Percentiles rank a stretch among this genome's conserved stretches.
Evolutionary conservation across 2,888 invertebrate genomes (phyloP).

Genomic region (Crioceris asparagi): DNA sequence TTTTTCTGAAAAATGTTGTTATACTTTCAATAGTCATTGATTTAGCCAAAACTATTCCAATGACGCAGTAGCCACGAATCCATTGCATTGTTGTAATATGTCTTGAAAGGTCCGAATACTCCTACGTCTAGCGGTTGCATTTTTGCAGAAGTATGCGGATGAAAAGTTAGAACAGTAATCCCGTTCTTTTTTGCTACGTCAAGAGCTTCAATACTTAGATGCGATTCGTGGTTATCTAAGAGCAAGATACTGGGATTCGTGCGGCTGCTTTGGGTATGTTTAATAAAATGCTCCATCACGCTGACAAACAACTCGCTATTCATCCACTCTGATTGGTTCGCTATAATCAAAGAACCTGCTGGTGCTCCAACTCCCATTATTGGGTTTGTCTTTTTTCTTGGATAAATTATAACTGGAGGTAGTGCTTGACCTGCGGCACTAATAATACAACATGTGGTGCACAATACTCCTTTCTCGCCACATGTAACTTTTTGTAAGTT

Average conservation of each 20-base stretch:
- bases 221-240: constrained; percentile 32
- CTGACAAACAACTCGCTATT: constrained; percentile 7
- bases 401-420: constrained; percentile 29
- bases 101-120: constrained; percentile 33
- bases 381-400: constrained; percentile 8
- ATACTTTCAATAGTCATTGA: not conserved
- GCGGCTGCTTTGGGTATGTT: constrained; percentile 7
- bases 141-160: constrained; percentile 34
- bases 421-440: constrained; percentile 23
- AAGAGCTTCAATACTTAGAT: constrained; percentile 21
- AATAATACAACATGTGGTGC: constrained; percentile 27
- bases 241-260: constrained; percentile 22
- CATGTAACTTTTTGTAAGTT: constrained; percentile 23
- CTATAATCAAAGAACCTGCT: constrained; percentile 26
- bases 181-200: constrained; percentile 28
- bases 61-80: constrained; percentile 28
- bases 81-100: constrained; percentile 23
- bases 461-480: constrained; percentile 24
- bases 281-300: constrained; percentile 27
- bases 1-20: constrained; percentile 1
- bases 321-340: constrained; percentile 8
- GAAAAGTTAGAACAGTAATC: constrained; percentile 31
- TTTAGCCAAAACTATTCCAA: not conserved
- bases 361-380: constrained; percentile 13
- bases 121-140: constrained; percentile 35